phyloP scores from a whole-genome alignment of 1,140 invertebrate species.

The Drosophila sucinea region DNA sequence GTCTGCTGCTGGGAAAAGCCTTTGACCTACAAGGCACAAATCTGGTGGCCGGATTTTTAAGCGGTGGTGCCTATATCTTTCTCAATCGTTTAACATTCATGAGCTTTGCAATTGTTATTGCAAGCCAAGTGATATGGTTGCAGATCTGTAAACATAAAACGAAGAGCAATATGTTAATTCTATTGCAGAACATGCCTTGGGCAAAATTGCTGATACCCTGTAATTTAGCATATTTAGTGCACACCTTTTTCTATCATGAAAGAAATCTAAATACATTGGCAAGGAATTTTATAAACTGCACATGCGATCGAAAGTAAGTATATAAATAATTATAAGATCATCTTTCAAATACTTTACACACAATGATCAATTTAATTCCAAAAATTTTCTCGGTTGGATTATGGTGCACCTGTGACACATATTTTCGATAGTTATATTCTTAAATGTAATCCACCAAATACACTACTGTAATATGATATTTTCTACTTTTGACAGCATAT shows the following conservation, averaged over 20 bases:
- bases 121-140: slow-evolving; percentile 51
- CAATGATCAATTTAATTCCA: too few species aligned
- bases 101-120: slow-evolving; percentile 47
- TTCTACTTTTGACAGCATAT: too few species aligned
- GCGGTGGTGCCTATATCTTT: slow-evolving; percentile 36
- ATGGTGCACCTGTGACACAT: too few species aligned
- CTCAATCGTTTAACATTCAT: slow-evolving; percentile 45
- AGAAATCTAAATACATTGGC: slow-evolving; percentile 31
- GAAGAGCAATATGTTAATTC: neutral
- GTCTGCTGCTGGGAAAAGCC: slow-evolving; percentile 2
- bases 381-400: too few species aligned
- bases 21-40: slow-evolving; percentile 19
- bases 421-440: too few species aligned
- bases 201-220: slow-evolving; percentile 42
- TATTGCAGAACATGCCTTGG: slow-evolving; percentile 42
- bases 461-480: too few species aligned
- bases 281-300: slow-evolving; percentile 44
- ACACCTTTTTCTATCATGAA: slow-evolving; percentile 31
- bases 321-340: neutral
- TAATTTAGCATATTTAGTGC: slow-evolving; percentile 44
- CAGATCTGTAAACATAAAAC: slow-evolving; percentile 28
- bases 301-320: slow-evolving; percentile 53
- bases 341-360: too few species aligned
- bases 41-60: slow-evolving; percentile 46
- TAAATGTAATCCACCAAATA: too few species aligned